A percentile compares a stretch with the other conserved stretches of the same genome.
phyloP scores from a whole-genome alignment of 2,888 invertebrate genomes.

The Heliconius ethilla region DNA sequence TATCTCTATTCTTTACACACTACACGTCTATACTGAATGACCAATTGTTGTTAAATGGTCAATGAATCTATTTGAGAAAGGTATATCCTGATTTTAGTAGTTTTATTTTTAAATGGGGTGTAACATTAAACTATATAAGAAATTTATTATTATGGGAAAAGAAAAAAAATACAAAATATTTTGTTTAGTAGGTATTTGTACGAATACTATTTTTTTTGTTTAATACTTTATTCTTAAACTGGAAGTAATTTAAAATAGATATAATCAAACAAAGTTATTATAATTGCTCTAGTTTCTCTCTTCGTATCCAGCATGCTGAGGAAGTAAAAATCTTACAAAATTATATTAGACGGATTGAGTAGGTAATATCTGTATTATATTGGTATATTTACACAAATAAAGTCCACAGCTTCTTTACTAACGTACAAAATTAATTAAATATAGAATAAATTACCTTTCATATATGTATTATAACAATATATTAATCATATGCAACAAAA shows the following conservation, averaged over 20 bases:
- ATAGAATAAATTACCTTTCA: neutral
- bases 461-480: neutral
- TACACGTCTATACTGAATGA: slow-evolving; percentile 38
- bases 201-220: too few relatives aligned
- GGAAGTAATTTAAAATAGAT: too few relatives aligned
- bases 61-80: neutral
- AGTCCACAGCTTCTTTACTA: too few relatives aligned
- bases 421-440: neutral
- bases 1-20: neutral
- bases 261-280: too few relatives aligned
- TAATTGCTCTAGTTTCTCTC: neutral
- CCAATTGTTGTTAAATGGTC: slow-evolving; percentile 28
- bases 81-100: neutral
- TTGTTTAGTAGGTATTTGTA: too few relatives aligned
- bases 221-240: too few relatives aligned
- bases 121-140: too few relatives aligned
- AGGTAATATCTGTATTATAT: too few relatives aligned
- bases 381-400: too few relatives aligned
- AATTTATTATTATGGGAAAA: neutral
- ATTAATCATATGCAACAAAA: neutral
- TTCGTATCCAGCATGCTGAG: neutral
- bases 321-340: too few relatives aligned
- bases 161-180: neutral
- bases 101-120: neutral
- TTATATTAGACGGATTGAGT: too few relatives aligned